Conservation (phyloP, 1,140 invertebrate genomes). For the Augochlora pura region DNA sequence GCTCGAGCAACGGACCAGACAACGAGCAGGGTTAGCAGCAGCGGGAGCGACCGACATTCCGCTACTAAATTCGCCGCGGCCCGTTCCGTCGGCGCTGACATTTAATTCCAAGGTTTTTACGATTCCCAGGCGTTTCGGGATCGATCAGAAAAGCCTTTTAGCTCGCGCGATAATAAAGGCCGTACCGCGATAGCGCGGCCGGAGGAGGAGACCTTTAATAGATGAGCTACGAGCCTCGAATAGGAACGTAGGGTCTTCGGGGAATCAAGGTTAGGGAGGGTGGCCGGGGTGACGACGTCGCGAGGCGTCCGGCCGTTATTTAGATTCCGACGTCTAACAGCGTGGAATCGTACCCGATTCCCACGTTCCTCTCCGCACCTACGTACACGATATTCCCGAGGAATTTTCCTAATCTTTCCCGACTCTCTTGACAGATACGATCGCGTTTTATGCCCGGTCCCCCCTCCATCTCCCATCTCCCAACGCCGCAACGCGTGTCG, state of each 20-base stretch:
- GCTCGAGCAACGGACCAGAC: no score
- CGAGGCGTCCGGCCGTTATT: slow-evolving; percentile 25
- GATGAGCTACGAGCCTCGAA: slow-evolving; percentile 20
- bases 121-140: not conserved
- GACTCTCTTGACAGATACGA: not conserved
- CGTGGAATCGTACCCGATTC: not conserved
- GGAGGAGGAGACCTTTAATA: slow-evolving; percentile 21
- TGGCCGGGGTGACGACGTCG: not conserved
- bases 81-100: not conserved
- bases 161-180: slow-evolving; percentile 4
- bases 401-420: slow-evolving; percentile 38
- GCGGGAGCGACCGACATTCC: no score
- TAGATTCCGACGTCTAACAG: slow-evolving; percentile 10
- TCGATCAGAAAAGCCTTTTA: slow-evolving; percentile 26
- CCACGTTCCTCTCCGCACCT: not conserved
- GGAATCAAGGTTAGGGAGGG: slow-evolving; percentile 13
- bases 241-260: slow-evolving; percentile 25
- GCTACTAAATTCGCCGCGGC: not conserved
- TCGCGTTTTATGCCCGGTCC: slow-evolving; percentile 8
- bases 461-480: no score
- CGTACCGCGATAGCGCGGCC: slow-evolving; percentile 1
- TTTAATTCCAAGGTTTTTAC: not conserved
- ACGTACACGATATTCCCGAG: not conserved
- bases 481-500: not conserved
- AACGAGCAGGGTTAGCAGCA: no score